Evolutionary conservation across 1,140 invertebrate genomes (phyloP).

Genomic region (Lepidurus packardi): DNA sequence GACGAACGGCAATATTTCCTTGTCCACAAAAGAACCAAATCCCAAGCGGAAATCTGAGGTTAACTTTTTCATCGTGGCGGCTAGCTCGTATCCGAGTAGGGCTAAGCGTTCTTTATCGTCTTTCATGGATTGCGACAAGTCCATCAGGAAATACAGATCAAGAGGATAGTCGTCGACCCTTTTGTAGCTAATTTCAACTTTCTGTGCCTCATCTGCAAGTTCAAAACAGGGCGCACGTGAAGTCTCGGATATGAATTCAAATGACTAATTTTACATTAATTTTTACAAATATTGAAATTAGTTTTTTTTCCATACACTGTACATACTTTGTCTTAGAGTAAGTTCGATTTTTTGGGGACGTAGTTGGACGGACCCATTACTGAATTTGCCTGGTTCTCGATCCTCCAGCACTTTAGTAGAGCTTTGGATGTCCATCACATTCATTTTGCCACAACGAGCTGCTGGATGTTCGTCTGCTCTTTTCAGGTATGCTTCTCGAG

Average conservation of each 20-base stretch:
- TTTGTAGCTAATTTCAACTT: constrained; percentile 45
- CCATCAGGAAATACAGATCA: constrained; percentile 62
- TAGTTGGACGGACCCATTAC: not conserved
- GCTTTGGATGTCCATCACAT: not conserved
- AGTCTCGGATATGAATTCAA: not conserved
- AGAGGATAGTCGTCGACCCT: constrained; percentile 58
- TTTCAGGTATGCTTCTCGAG: constrained; percentile 26
- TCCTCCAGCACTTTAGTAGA: not conserved
- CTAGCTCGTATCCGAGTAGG: constrained; percentile 25
- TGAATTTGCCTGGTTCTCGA: not conserved
- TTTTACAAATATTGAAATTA: no score
- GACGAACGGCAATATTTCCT: constrained; percentile 31
- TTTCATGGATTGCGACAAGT: constrained; percentile 59
- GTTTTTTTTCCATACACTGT: not conserved
- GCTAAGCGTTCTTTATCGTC: constrained; percentile 48
- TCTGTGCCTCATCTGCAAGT: constrained; percentile 25
- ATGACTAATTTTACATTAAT: not conserved
- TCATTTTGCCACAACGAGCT: not conserved
- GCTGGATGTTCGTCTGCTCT: not conserved
- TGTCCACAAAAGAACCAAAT: constrained; percentile 37
- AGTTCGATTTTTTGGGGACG: not conserved
- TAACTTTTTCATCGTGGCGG: constrained; percentile 33
- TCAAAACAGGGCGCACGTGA: not conserved
- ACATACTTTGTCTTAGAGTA: not conserved
- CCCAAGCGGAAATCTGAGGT: constrained; percentile 33